These are phyloP conservation scores for Xenops minutus DNA, from an alignment of 2,797 vertebrate species.

Conservation along the genomic window DNA sequence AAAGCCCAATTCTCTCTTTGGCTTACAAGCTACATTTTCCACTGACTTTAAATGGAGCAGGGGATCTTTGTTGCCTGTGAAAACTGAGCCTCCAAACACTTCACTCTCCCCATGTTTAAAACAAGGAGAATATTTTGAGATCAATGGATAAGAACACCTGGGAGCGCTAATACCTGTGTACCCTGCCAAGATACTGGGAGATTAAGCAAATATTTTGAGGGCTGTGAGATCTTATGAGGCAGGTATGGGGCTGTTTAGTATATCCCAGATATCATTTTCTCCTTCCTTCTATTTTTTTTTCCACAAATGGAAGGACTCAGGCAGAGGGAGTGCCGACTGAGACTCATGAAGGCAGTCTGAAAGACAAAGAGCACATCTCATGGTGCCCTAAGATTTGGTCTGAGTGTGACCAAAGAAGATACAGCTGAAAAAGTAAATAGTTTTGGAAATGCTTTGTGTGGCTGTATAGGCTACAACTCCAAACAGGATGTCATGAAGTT, in stretches of 20 bases:
- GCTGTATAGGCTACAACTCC: neutral
- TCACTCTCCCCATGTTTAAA: neutral
- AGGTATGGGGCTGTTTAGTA: slow-evolving; percentile 7
- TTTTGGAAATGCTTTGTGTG: neutral
- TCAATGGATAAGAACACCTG: slow-evolving; percentile 63
- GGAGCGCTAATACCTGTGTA: neutral
- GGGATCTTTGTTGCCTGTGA: slow-evolving; percentile 12
- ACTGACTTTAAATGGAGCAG: neutral
- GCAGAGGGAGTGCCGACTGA: neutral
- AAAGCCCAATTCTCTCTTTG: neutral
- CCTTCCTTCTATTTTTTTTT: neutral
- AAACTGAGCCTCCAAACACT: slow-evolving; percentile 42
- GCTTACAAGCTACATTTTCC: slow-evolving; percentile 1
- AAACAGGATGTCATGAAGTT: neutral
- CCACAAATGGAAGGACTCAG: neutral
- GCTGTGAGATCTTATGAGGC: neutral
- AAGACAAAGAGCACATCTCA: neutral
- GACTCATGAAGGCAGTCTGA: neutral
- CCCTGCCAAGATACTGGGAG: slow-evolving; percentile 48
- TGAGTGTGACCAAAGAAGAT: neutral
- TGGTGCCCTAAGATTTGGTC: neutral
- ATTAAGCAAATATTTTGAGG: slow-evolving; percentile 60
- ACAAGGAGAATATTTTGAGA: slow-evolving; percentile 51
- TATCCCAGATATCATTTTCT: neutral
- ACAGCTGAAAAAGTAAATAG: neutral